phyloP scores from a whole-genome alignment of 1,140 invertebrate genomes.

The Diploscapter pachys region DNA sequence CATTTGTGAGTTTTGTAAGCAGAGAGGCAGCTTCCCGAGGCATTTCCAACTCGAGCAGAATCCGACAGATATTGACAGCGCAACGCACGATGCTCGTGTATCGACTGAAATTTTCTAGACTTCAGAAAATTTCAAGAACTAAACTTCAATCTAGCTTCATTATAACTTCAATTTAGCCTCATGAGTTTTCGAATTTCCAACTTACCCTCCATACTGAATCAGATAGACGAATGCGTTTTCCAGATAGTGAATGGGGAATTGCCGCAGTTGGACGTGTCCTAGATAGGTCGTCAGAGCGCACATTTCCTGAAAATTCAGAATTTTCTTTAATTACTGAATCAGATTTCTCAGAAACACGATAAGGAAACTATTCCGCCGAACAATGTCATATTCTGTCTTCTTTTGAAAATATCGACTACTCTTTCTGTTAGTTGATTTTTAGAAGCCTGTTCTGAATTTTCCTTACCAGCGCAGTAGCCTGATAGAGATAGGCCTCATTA shows the following conservation, averaged over 20 bases:
- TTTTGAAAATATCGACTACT: conserved; percentile 26
- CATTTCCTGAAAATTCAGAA: conserved; percentile 9
- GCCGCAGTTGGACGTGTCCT: not conserved
- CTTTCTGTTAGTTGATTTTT: conserved; percentile 50
- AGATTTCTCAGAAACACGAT: not conserved
- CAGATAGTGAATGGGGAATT: conserved; percentile 14
- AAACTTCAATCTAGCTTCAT: not conserved
- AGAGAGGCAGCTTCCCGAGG: not conserved
- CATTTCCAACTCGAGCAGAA: conserved; percentile 4
- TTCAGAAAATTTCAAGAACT: not conserved
- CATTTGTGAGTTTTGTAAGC: not conserved
- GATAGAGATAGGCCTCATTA: conserved; percentile 90
- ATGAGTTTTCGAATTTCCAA: not conserved
- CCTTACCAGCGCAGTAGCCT: conserved; percentile 37
- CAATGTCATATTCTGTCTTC: not conserved
- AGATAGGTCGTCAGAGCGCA: conserved; percentile 1
- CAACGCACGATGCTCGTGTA: conserved; percentile 7
- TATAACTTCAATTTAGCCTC: not conserved
- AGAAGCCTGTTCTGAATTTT: not conserved
- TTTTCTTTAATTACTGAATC: not conserved
- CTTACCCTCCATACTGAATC: not conserved
- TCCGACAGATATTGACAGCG: conserved; percentile 7
- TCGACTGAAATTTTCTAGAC: not conserved
- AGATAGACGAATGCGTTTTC: conserved; percentile 2
- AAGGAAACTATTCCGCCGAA: not conserved